Conservation (phyloP, 2,113 vertebrate genomes). For the Pithys albifrons region DNA sequence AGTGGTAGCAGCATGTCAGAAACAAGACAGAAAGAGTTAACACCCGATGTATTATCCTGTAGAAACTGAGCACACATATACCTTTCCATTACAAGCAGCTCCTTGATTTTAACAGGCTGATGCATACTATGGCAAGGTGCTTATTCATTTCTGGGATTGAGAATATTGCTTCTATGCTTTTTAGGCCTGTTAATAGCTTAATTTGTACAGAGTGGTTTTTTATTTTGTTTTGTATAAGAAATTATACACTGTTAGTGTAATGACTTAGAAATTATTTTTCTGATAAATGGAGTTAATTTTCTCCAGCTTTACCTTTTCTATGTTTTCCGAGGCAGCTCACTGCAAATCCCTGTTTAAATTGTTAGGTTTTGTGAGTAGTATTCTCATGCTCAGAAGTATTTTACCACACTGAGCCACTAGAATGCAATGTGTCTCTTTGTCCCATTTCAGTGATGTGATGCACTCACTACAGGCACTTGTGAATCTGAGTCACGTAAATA, state of each 20-base stretch:
- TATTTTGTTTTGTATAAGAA: neutral
- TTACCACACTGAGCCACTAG: conserved; percentile 53
- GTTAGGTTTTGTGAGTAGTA: neutral
- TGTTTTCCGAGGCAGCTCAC: conserved; percentile 1
- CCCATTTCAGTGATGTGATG: neutral
- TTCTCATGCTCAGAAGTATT: neutral
- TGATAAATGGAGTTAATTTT: neutral
- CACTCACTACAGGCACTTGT: neutral
- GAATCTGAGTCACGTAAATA: conserved; percentile 20
- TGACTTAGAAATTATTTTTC: neutral
- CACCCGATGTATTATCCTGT: neutral
- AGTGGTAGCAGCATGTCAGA: neutral
- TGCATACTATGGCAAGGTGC: neutral
- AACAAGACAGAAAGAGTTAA: neutral
- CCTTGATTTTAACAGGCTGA: neutral
- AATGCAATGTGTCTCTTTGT: conserved; percentile 64
- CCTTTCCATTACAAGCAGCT: neutral
- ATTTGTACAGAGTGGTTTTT: neutral
- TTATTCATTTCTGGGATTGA: neutral
- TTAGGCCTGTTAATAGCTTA: neutral
- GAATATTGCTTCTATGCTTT: neutral
- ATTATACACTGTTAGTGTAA: neutral
- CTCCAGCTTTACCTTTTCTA: neutral
- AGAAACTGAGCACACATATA: neutral
- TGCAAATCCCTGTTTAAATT: neutral